Base-by-base conservation (phyloP, 2,888 invertebrate species). In the Perdita meconis region DNA sequence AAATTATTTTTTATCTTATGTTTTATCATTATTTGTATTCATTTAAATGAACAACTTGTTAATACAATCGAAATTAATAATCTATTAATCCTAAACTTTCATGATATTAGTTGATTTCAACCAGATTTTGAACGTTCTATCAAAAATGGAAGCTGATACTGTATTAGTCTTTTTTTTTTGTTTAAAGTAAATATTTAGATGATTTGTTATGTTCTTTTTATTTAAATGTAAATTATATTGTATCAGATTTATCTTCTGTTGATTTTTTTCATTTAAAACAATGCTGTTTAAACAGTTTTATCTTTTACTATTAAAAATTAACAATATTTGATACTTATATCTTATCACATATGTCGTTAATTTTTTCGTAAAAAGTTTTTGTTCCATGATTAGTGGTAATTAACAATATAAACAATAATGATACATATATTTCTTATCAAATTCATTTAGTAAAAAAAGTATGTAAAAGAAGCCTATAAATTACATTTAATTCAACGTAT, bases 1-100 rank as follows among this genome's bases (percentile, higher is more conserved):
- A 12, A 19, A 8, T 19, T 24, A 0, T 12, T 61, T 51, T 51
- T 42, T 22, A 8, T 40, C 22, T 40, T 34, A 12, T 24, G 13
- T 10, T n/a, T 36, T 57, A 30, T 71, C 26, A 22, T 30, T n/a
- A 26, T 50, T 6, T 38, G 36, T 47, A 24, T 8, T 47, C n/a
- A 16, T 34, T 34, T 26, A 8, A 50, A 8, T 5, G 1, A 30
- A 70, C 19, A 10, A 19, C 19, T 47, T 19, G 19, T 8, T 19
- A 47, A 24, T 56, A n/a, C 47, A 19, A 26, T 38, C 13, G 13
- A n/a, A 3, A 42, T 38, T 22, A 3, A 47, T 47, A n/a, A 40
- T 24, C 24, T 8, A 13, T 42, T 30, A 2, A 34, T 26, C 13
- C 19, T 50, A 30, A n/a, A n/a, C 26, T 53, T 2, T 6, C 12